These are phyloP conservation scores for Muscidifurax raptorellus DNA, from an alignment of 1,140 invertebrate genomes.

Conservation along the genomic window DNA sequence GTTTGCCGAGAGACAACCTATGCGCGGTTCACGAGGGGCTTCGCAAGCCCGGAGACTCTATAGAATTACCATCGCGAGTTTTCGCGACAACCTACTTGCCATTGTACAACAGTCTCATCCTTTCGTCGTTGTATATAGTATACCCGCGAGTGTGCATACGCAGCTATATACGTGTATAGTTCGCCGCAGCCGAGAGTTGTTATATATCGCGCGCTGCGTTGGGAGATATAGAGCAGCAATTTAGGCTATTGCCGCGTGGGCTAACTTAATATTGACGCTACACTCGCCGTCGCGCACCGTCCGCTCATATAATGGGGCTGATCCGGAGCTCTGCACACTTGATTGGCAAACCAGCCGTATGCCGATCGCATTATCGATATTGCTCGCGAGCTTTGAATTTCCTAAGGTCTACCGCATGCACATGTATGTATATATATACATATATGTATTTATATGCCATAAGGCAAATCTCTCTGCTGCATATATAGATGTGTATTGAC, in stretches of 20 bases:
- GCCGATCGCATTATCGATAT: constrained; percentile 63
- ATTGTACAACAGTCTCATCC: too few relatives aligned
- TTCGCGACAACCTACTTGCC: too few relatives aligned
- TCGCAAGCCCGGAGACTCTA: background rate
- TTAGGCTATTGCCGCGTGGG: constrained; percentile 38
- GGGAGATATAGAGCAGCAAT: background rate
- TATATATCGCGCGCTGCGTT: background rate
- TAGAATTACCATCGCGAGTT: background rate
- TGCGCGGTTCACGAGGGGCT: constrained; percentile 6
- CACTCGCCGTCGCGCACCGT: constrained; percentile 49
- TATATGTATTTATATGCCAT: too few relatives aligned
- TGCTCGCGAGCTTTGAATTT: constrained; percentile 37
- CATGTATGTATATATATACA: background rate
- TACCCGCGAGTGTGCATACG: too few relatives aligned
- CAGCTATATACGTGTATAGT: background rate
- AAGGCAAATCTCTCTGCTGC: too few relatives aligned
- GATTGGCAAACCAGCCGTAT: constrained; percentile 61
- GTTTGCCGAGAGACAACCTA: constrained; percentile 8
- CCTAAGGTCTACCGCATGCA: too few relatives aligned
- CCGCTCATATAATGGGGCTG: constrained; percentile 64
- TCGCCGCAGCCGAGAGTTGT: background rate
- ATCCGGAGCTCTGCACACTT: constrained; percentile 53
- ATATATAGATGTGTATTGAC: too few relatives aligned
- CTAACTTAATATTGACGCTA: constrained; percentile 67
- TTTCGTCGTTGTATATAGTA: background rate